Percentiles rank a stretch among this genome's conserved stretches.
Conservation (phyloP, 2,888 invertebrate genomes). For the Volucella inanis region DNA sequence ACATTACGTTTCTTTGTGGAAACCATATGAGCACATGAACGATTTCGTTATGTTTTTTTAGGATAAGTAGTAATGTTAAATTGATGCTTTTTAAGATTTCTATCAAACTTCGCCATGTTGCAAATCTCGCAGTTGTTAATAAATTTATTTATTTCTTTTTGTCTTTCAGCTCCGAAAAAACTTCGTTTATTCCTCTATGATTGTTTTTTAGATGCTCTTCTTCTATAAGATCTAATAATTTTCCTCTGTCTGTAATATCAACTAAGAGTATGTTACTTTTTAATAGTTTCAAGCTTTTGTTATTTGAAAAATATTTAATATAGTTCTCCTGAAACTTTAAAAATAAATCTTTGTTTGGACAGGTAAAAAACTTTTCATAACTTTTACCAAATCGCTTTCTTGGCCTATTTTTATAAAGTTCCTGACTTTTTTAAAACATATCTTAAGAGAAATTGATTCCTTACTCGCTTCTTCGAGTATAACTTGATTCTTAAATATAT, state of each 20-base stretch:
- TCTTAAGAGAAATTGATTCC: no score
- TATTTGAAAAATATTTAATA: slow-evolving; percentile 2
- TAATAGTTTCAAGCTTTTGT: background rate
- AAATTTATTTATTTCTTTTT: slow-evolving; percentile 26
- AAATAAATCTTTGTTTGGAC: background rate
- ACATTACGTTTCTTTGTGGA: background rate
- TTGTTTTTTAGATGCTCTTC: slow-evolving; percentile 22
- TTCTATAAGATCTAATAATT: slow-evolving; percentile 5
- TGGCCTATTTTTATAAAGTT: background rate
- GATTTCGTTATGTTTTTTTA: background rate
- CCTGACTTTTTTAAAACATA: background rate
- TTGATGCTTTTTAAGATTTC: background rate
- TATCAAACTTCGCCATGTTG: slow-evolving; percentile 27
- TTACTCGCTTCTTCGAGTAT: no score
- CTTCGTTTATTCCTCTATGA: slow-evolving; percentile 31
- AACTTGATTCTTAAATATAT: no score
- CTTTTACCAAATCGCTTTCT: background rate
- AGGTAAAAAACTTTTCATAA: background rate
- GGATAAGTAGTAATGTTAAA: no score
- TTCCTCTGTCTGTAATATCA: no score
- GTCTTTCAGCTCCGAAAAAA: slow-evolving; percentile 17
- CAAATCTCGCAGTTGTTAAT: slow-evolving; percentile 28
- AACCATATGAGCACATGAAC: background rate
- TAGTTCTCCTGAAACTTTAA: background rate
- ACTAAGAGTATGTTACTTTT: no score